Evolutionary conservation across 2,797 vertebrate genomes (phyloP), one percentile per base, ranked within the genome.

Genomic region (Cetoscarus ocellatus): DNA sequence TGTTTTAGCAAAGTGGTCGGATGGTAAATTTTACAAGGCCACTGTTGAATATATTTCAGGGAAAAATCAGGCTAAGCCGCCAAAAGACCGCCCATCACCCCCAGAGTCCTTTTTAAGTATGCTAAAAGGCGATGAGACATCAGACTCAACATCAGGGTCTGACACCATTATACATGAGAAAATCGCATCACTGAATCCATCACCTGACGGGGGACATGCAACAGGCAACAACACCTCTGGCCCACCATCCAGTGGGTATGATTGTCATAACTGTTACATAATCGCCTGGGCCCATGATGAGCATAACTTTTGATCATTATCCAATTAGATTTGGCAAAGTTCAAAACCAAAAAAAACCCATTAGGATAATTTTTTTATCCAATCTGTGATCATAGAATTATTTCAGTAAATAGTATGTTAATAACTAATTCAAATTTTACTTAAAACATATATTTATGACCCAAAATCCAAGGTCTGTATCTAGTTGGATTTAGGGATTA

Each of bases 1-100:
- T 52, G 53, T 78, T 67, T 42, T 68, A 67, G 75, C 68, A 42
- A 77, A 68, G 53, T 78, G 69, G 69, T 67, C 69, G 51, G 75
- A 78, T 72, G 75, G 63, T 18, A 73, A 42, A 67, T 77, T 72
- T 77, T 62, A 72, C 38, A 62, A 38, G 34, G 68, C 75, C 58
- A 67, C 39, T 72, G 57, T 77, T 61, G 68, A 77, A 77, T 67
- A 77, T 45, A 48, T 78, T 64, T 61, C 58, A 68, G 10, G 27
- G 43, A 14, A 43, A 66, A 44, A 70, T 53, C 64, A 73, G 43
- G 59, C 35, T 19, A 68, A 60, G 35, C 44, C 17, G 6, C 42
- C 40, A 52, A 68, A 68, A 57, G 52, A 44, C 39, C 7, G 3
- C 36, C 48, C 55, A 70, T 51, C 61, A 64, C 35, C 45, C 56